Percentiles rank a stretch among this genome's conserved stretches.
Evolutionary conservation across 2,888 invertebrate species (phyloP).

Genomic region (Lysandra coridon): DNA sequence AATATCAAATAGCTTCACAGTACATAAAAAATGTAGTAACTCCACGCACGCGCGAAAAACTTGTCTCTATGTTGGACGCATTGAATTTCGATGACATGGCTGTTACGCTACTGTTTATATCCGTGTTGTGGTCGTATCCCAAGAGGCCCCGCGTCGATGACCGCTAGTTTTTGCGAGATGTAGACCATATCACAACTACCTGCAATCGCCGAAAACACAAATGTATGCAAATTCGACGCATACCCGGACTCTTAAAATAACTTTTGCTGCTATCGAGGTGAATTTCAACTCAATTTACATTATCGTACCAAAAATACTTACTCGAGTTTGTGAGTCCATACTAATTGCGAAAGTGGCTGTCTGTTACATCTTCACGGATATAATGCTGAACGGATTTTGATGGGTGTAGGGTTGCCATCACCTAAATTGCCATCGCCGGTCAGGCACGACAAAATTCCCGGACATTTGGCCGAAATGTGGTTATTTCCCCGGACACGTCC

Average conservation of each 20-base stretch:
- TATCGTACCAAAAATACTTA: not conserved
- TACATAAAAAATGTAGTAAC: no score
- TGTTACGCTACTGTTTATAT: not conserved
- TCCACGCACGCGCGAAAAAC: no score
- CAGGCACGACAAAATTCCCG: no score
- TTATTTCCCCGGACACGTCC: no score
- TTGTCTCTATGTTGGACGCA: not conserved
- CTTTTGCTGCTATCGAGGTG: not conserved
- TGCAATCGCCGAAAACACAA: slow-evolving; percentile 40
- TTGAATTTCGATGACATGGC: not conserved
- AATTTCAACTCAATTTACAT: not conserved
- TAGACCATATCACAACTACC: slow-evolving; percentile 55
- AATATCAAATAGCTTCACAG: no score
- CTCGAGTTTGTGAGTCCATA: not conserved
- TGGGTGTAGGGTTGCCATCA: no score
- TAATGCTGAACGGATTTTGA: no score
- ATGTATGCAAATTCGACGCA: slow-evolving; percentile 13
- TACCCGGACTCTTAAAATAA: slow-evolving; percentile 11
- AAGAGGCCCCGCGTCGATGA: slow-evolving; percentile 74
- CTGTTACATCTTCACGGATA: no score
- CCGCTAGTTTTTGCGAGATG: slow-evolving; percentile 67
- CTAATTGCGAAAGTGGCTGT: not conserved
- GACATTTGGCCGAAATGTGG: no score
- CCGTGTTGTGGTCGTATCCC: slow-evolving; percentile 48
- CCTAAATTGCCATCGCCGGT: no score